Base-by-base conservation (phyloP, 2,888 invertebrate species). In the Eupithecia inturbata region DNA sequence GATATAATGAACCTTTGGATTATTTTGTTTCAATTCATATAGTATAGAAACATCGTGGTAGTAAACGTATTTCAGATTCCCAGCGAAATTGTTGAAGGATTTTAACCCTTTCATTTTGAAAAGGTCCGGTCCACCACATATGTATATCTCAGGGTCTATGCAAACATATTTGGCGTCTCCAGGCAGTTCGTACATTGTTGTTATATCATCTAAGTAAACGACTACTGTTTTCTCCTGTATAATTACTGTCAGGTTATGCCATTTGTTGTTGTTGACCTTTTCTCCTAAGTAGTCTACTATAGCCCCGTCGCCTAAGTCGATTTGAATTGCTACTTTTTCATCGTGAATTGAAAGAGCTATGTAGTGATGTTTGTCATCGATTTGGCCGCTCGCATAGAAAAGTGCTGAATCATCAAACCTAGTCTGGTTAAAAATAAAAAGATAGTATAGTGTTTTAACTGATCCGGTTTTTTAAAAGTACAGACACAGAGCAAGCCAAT, bases 61-160 rank as follows among this genome's bases (percentile, higher is more conserved):
- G 89, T 98, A 99, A 67, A 98, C 98, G 88, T 98, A 98, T 87
- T 98, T 98, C 53, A 99, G 89, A 82, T 97, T 97, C 33, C 99
- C 98, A 81, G 97, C 97, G 87, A 98, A 98, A 91, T 97, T 98
- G 89, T 98, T 97, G 82, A 96, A 96, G 74, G 96, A 98, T 84
- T 96, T 96, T 81, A 97, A 92, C 68, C 98, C 97, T 89, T 96
- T 96, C 93, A 97, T 97, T 90, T 97, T 97, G 85, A 97, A 95
- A 76, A 97, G 89, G 87, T 97, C 97, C 2, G 98, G 97, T 4
- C 98, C 98, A 22, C 98, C 98, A 67, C 98, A 98, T 80, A 99
- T 97, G 88, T 98, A 98, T 81, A 99, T 98, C 91, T 98, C 98
- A 49, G 99, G 98, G 94, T 99, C 98, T 79, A 99, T 98, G 82